Base-by-base conservation (phyloP, 2,113 vertebrate genomes). In the Pelecanoides urinatrix region DNA sequence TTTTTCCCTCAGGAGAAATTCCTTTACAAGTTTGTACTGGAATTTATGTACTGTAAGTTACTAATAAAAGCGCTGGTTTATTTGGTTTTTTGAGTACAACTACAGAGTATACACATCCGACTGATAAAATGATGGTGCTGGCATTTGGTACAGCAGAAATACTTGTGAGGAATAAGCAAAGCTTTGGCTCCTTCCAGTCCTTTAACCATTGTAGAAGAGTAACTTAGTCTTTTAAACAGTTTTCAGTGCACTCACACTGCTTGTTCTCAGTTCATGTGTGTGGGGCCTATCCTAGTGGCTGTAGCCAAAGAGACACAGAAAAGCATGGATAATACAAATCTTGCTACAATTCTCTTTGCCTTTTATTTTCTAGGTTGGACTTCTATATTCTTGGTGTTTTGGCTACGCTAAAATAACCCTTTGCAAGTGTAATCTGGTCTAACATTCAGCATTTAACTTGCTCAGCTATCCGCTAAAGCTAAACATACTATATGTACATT, bases 1-100 rank as follows among this genome's bases (percentile, higher is more conserved):
- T 68, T 84, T 91, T 82, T 94, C 91, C 89, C 92, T 89, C 77
- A 82, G 91, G 86, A 94, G 53, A 89, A 97, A 86, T 95, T 94
- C 73, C 66, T 94, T 97, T 85, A 85, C 86, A 96, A 91, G 86
- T 92, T 79, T 76, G 20, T 81, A 38, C 68, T 92, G 94, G 86
- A 94, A 97, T 95, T 95, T 92, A 92, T 92, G 77, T 94, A 78
- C 89, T 84, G 10, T 85, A 89, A 89, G 66, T 85, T 97, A 80
- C 76, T 94, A 96, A 86, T 88, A 89, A 94, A 92, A 86, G 44
- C 0, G 0, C 73, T 81, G 61, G 27, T 47, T 94, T 94, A 66
- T 94, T 95, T 95, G 42, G 0, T 79, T 86, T 94, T 94, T 79
- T 82, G 36, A 83, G 30, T 86, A 61, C 25, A 70, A 42, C 86